phyloP scores from a whole-genome alignment of 64 coral and sea anemone species.

The Pocillopora verrucosa region DNA sequence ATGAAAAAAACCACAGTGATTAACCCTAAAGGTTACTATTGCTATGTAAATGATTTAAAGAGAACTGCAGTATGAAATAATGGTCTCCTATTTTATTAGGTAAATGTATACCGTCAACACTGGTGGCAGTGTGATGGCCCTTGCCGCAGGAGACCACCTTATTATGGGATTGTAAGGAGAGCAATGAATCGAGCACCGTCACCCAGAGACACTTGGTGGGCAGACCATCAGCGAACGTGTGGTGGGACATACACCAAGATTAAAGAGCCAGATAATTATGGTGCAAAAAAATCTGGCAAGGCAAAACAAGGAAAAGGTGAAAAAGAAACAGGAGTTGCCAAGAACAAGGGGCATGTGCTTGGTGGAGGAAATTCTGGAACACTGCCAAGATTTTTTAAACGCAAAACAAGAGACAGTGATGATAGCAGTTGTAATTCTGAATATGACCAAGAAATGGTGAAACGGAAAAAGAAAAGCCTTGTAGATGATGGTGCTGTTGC shows the following conservation, averaged over 20 bases:
- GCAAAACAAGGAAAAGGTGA: conserved; percentile 29
- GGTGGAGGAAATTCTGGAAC: conserved; percentile 42
- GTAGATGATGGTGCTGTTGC: conserved; percentile 29
- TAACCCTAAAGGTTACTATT: too few relatives aligned
- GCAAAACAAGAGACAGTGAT: conserved; percentile 49
- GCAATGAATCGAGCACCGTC: conserved; percentile 95
- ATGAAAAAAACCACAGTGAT: too few relatives aligned
- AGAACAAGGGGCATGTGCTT: conserved; percentile 15
- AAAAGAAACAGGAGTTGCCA: neutral
- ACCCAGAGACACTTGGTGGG: conserved; percentile 90
- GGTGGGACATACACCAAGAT: conserved; percentile 90
- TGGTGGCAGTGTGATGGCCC: conserved; percentile 98
- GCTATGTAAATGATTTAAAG: too few relatives aligned
- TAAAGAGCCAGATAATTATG: conserved; percentile 96
- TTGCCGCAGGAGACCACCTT: conserved; percentile 88
- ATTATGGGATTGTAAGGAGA: conserved; percentile 89
- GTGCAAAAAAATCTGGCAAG: conserved; percentile 63
- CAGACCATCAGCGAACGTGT: conserved; percentile 86
- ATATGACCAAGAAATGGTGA: conserved; percentile 32
- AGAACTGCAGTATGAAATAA: neutral
- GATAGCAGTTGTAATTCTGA: conserved; percentile 21
- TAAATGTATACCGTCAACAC: conserved; percentile 91
- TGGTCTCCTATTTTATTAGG: conserved; percentile 20
- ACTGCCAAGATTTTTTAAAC: conserved; percentile 60
- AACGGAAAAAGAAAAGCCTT: conserved; percentile 38